Conservation (phyloP, 2,888 invertebrate species). For the Coleophora flavipennella region DNA sequence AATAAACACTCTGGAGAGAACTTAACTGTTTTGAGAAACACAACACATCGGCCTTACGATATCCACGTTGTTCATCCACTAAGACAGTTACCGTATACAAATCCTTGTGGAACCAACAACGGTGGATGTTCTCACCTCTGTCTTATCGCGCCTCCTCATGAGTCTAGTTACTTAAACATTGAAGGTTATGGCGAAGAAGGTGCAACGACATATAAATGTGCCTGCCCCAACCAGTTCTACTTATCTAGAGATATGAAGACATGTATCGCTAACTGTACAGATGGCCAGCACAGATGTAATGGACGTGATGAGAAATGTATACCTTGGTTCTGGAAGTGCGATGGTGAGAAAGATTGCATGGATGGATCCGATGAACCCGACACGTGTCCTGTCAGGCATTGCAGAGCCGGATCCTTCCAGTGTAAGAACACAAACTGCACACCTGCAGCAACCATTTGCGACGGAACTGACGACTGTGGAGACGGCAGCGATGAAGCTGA, state of each 20-base stretch:
- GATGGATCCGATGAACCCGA: conserved; percentile 93
- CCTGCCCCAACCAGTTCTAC: conserved; percentile 96
- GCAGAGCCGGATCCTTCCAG: conserved; percentile 93
- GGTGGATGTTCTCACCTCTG: conserved; percentile 98
- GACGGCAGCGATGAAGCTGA: conserved; percentile 90
- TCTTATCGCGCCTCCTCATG: conserved; percentile 86
- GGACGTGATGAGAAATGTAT: conserved; percentile 76
- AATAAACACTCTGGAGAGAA: conserved; percentile 92
- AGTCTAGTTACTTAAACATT: conserved; percentile 82
- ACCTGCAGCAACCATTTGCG: conserved; percentile 93
- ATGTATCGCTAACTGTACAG: conserved; percentile 95
- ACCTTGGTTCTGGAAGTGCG: conserved; percentile 78
- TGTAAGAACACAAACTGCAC: conserved; percentile 95
- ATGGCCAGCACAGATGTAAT: conserved; percentile 83
- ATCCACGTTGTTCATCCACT: conserved; percentile 93
- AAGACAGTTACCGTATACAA: conserved; percentile 85
- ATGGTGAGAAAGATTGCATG: conserved; percentile 93
- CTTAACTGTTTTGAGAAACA: conserved; percentile 83
- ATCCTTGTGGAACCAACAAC: conserved; percentile 94
- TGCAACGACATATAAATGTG: conserved; percentile 85
- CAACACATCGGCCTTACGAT: conserved; percentile 96
- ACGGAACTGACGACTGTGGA: conserved; percentile 93
- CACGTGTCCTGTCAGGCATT: conserved; percentile 87
- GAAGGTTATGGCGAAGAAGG: conserved; percentile 87
- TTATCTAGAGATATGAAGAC: conserved; percentile 86